A percentile compares a stretch with the other conserved stretches of the same genome.
phyloP scores from a whole-genome alignment of 1,140 invertebrate genomes.

The Megathymus violae region DNA sequence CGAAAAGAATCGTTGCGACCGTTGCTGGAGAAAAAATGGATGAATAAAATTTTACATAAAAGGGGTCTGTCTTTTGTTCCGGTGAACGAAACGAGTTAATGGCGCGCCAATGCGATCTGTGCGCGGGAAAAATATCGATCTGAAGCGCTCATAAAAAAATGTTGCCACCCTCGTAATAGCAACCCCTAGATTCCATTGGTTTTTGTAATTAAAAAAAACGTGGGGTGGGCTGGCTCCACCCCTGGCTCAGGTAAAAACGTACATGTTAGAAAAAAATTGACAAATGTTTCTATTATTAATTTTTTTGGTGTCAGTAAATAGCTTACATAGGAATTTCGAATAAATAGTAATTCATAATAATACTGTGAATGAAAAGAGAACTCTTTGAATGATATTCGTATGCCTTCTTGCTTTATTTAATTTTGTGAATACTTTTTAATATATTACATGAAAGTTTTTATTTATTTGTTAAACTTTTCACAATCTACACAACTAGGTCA shows the following conservation, averaged over 20 bases:
- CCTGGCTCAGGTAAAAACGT: constrained; percentile 65
- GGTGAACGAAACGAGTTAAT: constrained; percentile 48
- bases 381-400: not conserved
- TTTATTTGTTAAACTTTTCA: no score
- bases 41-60: constrained; percentile 77
- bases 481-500: no score
- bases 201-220: constrained; percentile 67
- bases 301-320: constrained; percentile 12
- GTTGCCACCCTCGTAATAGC: constrained; percentile 61
- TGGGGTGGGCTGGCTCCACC: constrained; percentile 69
- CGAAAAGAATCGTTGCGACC: constrained; percentile 71
- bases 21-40: constrained; percentile 72
- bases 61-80: constrained; percentile 58
- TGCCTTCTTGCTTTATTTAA: no score
- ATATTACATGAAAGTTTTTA: no score
- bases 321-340: not conserved
- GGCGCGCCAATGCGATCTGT: constrained; percentile 54
- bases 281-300: constrained; percentile 23
- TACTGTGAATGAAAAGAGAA: not conserved
- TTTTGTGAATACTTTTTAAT: no score
- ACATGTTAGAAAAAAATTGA: constrained; percentile 52
- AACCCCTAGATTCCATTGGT: constrained; percentile 60
- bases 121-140: constrained; percentile 74
- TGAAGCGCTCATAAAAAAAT: constrained; percentile 56
- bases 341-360: not conserved